Conservation (phyloP, 2,888 invertebrate species). For the Icerya purchasi region DNA sequence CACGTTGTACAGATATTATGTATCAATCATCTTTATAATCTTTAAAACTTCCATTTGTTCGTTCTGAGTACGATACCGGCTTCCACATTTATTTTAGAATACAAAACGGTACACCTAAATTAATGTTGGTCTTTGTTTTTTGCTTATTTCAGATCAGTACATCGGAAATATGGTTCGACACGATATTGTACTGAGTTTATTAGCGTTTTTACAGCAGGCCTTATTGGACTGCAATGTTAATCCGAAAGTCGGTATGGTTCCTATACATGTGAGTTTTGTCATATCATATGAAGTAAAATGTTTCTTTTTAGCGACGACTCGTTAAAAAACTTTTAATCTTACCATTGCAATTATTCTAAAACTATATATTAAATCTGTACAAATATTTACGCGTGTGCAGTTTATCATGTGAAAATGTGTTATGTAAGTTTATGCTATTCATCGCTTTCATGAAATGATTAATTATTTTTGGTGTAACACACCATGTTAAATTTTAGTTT, state of each 20-base stretch:
- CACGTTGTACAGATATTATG: not conserved
- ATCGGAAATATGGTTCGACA: conserved; percentile 50
- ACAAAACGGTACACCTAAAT: not conserved
- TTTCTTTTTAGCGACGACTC: no score
- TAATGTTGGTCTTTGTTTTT: conserved; percentile 5
- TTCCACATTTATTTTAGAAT: not conserved
- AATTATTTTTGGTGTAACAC: no score
- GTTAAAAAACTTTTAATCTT: no score
- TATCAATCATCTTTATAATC: no score
- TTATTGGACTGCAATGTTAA: conserved; percentile 41
- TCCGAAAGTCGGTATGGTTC: conserved; percentile 32
- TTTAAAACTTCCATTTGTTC: no score
- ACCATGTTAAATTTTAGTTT: conserved; percentile 31
- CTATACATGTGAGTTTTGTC: conserved; percentile 28
- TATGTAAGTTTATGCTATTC: no score
- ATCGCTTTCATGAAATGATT: no score
- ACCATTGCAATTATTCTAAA: no score
- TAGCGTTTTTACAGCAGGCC: conserved; percentile 38
- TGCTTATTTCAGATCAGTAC: conserved; percentile 64
- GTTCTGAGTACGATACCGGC: not conserved
- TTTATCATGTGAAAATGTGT: no score
- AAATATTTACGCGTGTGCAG: no score
- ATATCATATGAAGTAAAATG: no score
- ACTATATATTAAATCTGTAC: no score
- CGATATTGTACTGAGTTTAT: conserved; percentile 43